Conservation (phyloP, 53 echinoderm and acorn worm species). For the Zoroaster sp. region DNA sequence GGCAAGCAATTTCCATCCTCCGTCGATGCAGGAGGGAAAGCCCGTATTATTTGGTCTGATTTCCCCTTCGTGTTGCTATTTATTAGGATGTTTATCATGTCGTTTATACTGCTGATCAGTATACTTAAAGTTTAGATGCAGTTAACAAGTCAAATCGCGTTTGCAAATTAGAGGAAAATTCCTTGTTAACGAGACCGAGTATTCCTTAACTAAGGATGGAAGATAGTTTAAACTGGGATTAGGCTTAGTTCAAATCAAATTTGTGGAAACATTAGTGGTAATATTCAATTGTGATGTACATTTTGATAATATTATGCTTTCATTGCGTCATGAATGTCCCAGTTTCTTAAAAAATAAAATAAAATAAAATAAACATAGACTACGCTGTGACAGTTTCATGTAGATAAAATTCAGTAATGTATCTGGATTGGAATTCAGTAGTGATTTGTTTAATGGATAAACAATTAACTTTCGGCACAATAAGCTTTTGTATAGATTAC, state of each 20-base stretch:
- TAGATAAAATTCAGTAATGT: no score
- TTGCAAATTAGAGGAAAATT: slow-evolving; percentile 38
- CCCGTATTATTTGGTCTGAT: slow-evolving; percentile 32
- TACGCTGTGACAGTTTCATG: no score
- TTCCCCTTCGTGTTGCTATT: slow-evolving; percentile 52
- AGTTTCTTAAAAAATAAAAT: no score
- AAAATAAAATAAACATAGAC: no score
- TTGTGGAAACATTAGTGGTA: neutral
- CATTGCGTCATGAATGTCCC: neutral
- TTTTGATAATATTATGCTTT: neutral
- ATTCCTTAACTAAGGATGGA: slow-evolving; percentile 44
- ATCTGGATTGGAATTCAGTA: no score
- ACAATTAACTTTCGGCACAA: no score
- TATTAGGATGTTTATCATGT: slow-evolving; percentile 52
- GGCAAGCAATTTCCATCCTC: neutral
- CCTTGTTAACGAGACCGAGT: slow-evolving; percentile 32
- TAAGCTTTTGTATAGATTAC: no score
- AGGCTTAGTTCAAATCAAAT: slow-evolving; percentile 9
- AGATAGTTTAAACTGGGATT: neutral
- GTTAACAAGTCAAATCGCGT: slow-evolving; percentile 9
- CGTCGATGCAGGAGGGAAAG: neutral
- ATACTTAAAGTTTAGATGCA: slow-evolving; percentile 12
- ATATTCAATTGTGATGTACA: neutral
- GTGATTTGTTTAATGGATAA: no score
- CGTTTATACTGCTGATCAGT: slow-evolving; percentile 49